Conservation (phyloP, 2,888 invertebrate genomes). For the Volucella bombylans region DNA sequence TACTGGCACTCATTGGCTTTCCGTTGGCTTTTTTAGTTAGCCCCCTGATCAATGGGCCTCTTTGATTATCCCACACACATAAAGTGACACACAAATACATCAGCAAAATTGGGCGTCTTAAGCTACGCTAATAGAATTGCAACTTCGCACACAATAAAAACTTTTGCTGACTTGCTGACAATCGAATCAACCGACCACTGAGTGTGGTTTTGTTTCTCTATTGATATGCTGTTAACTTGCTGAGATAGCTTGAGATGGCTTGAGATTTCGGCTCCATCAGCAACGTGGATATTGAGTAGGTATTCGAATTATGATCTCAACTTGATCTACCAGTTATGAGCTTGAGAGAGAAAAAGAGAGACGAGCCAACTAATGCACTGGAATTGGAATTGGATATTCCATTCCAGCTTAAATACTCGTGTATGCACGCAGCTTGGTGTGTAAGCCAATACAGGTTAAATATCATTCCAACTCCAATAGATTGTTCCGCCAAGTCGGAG, state of each 20-base stretch:
- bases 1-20: conserved; percentile 69
- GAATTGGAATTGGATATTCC: conserved; percentile 12
- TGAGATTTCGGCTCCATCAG: neutral
- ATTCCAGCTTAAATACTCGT: neutral
- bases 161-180: neutral
- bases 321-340: conserved; percentile 5
- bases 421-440: neutral
- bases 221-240: neutral
- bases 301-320: conserved; percentile 1
- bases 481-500: conserved; percentile 28
- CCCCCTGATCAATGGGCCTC: conserved; percentile 61
- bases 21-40: conserved; percentile 62
- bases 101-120: conserved; percentile 20
- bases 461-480: neutral
- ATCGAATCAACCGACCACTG: neutral
- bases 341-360: conserved; percentile 34
- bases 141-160: neutral
- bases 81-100: conserved; percentile 29
- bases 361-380: conserved; percentile 1
- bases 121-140: neutral
- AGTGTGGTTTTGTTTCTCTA: neutral
- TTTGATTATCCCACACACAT: conserved; percentile 53
- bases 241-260: neutral
- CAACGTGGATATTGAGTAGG: conserved; percentile 4
- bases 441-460: conserved; percentile 19